Conservation (phyloP, 2,797 vertebrate genomes). For the Taenioides sp. region DNA sequence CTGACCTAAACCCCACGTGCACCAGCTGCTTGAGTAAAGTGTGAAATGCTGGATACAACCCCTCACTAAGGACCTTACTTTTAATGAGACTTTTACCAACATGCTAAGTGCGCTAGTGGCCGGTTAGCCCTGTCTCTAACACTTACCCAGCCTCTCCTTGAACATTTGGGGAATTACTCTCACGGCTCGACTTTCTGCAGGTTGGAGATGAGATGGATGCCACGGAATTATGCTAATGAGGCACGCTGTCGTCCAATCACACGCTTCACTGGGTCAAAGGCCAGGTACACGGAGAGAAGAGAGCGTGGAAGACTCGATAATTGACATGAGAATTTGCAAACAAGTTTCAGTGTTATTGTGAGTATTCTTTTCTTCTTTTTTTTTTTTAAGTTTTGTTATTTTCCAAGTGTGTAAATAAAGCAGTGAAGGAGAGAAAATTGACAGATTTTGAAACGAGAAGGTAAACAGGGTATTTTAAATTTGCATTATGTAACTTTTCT, state of each 20-base stretch:
- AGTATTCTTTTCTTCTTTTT: neutral
- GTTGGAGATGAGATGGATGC: constrained; percentile 44
- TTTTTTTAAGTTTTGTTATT: neutral
- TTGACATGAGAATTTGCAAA: neutral
- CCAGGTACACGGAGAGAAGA: constrained; percentile 20
- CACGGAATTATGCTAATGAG: constrained; percentile 50
- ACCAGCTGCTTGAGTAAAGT: neutral
- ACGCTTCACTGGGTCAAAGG: constrained; percentile 43
- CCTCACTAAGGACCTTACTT: constrained; percentile 7
- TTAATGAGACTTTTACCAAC: constrained; percentile 48
- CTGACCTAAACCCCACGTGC: neutral
- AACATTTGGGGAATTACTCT: constrained; percentile 1
- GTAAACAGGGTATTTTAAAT: neutral
- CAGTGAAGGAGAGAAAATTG: neutral
- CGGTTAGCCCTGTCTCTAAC: constrained; percentile 19
- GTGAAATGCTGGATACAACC: constrained; percentile 5
- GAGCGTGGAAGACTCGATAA: neutral
- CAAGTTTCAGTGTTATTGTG: neutral
- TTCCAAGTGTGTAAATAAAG: neutral
- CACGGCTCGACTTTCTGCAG: constrained; percentile 23
- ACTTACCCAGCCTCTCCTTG: constrained; percentile 19
- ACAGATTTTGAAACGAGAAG: neutral
- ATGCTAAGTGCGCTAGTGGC: constrained; percentile 27
- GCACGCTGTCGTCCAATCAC: constrained; percentile 48
- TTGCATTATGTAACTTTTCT: no score